These are phyloP conservation scores for Heterodera schachtii DNA, from an alignment of 1,140 invertebrate species.

Conservation along the genomic window DNA sequence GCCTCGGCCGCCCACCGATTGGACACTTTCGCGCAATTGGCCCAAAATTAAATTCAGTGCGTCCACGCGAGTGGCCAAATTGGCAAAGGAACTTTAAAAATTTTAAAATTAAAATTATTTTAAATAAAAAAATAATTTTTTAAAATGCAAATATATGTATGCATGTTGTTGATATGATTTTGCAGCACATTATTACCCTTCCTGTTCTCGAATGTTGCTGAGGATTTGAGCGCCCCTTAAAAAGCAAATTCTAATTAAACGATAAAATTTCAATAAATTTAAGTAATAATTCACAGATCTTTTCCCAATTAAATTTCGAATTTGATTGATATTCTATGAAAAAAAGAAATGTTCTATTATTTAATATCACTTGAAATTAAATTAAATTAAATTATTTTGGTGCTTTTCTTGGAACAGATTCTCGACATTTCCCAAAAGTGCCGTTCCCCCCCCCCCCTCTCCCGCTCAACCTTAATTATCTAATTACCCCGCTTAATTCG, in stretches of 20 bases:
- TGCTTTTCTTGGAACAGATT: too few relatives aligned
- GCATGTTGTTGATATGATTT: neutral
- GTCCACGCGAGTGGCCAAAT: constrained; percentile 32
- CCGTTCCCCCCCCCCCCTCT: too few relatives aligned
- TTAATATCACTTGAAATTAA: too few relatives aligned
- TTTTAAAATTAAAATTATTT: neutral
- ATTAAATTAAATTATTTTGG: too few relatives aligned
- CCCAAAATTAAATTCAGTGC: constrained; percentile 33
- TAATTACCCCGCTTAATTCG: too few relatives aligned
- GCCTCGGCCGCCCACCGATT: constrained; percentile 22
- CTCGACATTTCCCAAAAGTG: too few relatives aligned
- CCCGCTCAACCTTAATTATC: too few relatives aligned
- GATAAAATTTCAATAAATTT: too few relatives aligned
- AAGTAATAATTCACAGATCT: too few relatives aligned
- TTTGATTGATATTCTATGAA: too few relatives aligned
- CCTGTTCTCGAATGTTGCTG: constrained; percentile 32
- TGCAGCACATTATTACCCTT: constrained; percentile 22
- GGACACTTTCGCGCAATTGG: constrained; percentile 30
- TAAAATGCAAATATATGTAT: neutral
- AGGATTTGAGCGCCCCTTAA: constrained; percentile 23
- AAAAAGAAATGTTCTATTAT: too few relatives aligned
- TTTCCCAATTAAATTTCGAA: too few relatives aligned
- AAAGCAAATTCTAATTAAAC: neutral
- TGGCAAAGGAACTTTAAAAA: constrained; percentile 36
- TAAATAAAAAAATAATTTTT: neutral